Conservation (phyloP, 2,113 vertebrate genomes). For the Urocitellus parryii region DNA sequence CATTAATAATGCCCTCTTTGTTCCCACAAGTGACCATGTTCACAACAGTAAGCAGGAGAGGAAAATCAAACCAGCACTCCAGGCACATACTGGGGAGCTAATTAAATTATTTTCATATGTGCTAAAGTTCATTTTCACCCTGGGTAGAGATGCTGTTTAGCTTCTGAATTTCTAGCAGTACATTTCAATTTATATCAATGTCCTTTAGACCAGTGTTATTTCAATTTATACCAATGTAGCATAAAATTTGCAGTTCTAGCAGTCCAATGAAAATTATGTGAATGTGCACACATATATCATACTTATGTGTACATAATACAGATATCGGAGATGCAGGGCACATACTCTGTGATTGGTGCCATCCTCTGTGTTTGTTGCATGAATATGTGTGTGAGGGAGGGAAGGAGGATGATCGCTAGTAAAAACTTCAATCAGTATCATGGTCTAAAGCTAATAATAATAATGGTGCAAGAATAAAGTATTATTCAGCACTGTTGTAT, state of each 20-base stretch:
- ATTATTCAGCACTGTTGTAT: not conserved
- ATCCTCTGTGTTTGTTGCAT: not conserved
- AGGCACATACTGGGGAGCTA: not conserved
- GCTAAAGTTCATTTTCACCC: slow-evolving; percentile 53
- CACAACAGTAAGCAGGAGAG: not conserved
- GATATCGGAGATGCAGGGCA: not conserved
- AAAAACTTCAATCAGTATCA: not conserved
- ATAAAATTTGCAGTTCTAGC: not conserved
- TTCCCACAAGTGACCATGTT: slow-evolving; percentile 21
- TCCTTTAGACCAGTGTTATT: not conserved
- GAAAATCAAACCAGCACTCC: slow-evolving; percentile 34
- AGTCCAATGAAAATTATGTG: not conserved
- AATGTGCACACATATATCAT: not conserved
- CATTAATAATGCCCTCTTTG: slow-evolving; percentile 49
- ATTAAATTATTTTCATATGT: slow-evolving; percentile 55
- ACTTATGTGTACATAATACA: not conserved
- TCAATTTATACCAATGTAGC: not conserved
- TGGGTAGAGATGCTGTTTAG: not conserved
- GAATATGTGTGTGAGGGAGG: not conserved
- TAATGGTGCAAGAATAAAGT: not conserved
- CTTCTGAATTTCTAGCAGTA: not conserved
- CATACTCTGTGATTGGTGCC: not conserved
- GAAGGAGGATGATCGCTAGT: not conserved
- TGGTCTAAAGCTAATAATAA: not conserved
- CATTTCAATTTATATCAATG: slow-evolving; percentile 37